Base-by-base conservation (phyloP, 1,140 invertebrate genomes). In the Augochlora pura region DNA sequence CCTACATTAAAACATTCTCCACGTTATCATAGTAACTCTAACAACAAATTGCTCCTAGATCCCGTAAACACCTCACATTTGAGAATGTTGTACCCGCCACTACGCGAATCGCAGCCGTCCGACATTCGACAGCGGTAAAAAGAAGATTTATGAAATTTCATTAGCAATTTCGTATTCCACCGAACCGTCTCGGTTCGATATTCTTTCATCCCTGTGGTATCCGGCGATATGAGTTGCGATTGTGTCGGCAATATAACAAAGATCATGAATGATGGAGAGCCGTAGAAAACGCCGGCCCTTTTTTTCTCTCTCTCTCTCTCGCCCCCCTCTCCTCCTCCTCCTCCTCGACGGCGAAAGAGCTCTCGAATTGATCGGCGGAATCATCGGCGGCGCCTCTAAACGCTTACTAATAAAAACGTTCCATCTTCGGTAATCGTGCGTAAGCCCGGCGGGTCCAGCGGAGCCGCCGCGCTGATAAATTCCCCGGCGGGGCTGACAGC, bases 371-470 rank as follows among this genome's bases (percentile, higher is more conserved):
- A 64, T 64, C 62, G 32, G 27, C 4, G 32, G 62, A 64, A 64
- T 39, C 32, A 39, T 64, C 62, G 62, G 38, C 32, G 9, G 38
- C 25, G 52, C 65, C 57, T 70, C 16, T 39, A 70, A 77, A 70
- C 57, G 67, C 18, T 62, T 39, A 66, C 32, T 63, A 39, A 77
- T 77, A 77, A 62, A 70, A 77, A 70, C 67, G 57, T 52, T 70
- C 57, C 67, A 62, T 77, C 67, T 70, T 63, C 42, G 38, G 68
- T 77, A 77, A 77, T 52, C 57, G 57, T 21, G 25, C 27, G 64
- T 49, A 60, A 67, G 32, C 62, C 62, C n/a, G 32, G 62, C 27
- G 6, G n/a, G n/a, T n/a, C n/a, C n/a, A n/a, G n/a, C n/a, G n/a
- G n/a, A n/a, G 5, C 12, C 23, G 14, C 5, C 14, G 12, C 1